A percentile compares a stretch with the other conserved stretches of the same genome.
These are phyloP conservation scores for Pogonus chalceus DNA, from an alignment of 1,140 invertebrate genomes.

Conservation along the genomic window DNA sequence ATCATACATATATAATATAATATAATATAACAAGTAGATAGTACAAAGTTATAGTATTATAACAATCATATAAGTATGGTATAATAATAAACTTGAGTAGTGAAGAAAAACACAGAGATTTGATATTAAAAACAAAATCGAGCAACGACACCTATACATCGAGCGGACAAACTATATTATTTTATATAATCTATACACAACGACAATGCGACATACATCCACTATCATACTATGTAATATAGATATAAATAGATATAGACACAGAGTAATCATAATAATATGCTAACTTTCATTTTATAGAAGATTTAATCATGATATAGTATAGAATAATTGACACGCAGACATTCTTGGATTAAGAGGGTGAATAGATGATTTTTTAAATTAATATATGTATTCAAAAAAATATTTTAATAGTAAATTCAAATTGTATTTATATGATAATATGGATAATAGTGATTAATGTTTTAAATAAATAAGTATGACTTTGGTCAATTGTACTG, in stretches of 20 bases:
- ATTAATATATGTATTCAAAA: no score
- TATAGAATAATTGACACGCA: conserved; percentile 11
- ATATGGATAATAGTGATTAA: no score
- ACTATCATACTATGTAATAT: conserved; percentile 8
- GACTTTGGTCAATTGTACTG: not conserved
- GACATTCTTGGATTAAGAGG: not conserved
- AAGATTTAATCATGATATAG: conserved; percentile 8
- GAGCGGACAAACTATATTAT: not conserved
- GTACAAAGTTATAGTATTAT: not conserved
- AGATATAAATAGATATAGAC: conserved; percentile 12
- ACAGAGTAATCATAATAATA: conserved; percentile 11
- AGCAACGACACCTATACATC: conserved; percentile 33
- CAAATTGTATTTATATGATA: no score
- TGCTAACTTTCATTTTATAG: conserved; percentile 11
- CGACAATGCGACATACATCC: conserved; percentile 4
- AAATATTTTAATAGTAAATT: no score
- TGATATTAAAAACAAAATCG: conserved; percentile 19
- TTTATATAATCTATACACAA: conserved; percentile 1
- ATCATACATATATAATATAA: conserved; percentile 13
- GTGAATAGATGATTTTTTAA: not conserved
- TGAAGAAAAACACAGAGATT: not conserved
- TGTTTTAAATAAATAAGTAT: not conserved
- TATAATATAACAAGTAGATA: not conserved
- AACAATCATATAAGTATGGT: not conserved
- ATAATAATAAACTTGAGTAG: not conserved